phyloP scores from a whole-genome alignment of 1,140 invertebrate species.

The Cyclina sinensis region DNA sequence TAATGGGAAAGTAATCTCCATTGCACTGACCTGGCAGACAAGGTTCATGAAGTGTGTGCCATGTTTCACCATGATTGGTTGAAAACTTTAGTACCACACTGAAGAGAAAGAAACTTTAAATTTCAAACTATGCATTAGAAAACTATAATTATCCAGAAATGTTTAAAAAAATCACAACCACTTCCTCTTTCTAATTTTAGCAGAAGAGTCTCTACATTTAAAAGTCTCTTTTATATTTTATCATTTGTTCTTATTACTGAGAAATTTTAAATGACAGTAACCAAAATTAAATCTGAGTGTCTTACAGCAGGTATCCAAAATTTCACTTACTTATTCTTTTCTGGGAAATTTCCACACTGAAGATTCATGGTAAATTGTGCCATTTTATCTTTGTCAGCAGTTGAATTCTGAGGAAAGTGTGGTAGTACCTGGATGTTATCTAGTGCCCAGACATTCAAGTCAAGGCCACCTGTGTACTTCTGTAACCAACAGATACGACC shows the following conservation, averaged over 20 bases:
- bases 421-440: constrained; percentile 84
- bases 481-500: constrained; percentile 85
- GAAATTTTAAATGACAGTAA: too few species aligned
- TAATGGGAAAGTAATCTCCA: constrained; percentile 76
- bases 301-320: too few species aligned
- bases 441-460: constrained; percentile 85
- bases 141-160: too few species aligned
- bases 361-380: constrained; percentile 83
- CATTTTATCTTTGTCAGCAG: constrained; percentile 75
- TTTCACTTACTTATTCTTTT: constrained; percentile 70
- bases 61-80: constrained; percentile 84
- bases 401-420: constrained; percentile 70
- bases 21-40: constrained; percentile 84
- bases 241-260: too few species aligned
- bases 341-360: constrained; percentile 77
- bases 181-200: too few species aligned
- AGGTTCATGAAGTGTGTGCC: constrained; percentile 81
- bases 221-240: too few species aligned
- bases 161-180: too few species aligned
- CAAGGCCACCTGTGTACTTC: constrained; percentile 80
- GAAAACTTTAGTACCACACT: constrained; percentile 85
- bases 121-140: too few species aligned
- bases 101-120: constrained; percentile 22
- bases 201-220: too few species aligned
- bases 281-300: too few species aligned